Conservation (phyloP, 2,113 vertebrate genomes). For the Gorilla gorilla region DNA sequence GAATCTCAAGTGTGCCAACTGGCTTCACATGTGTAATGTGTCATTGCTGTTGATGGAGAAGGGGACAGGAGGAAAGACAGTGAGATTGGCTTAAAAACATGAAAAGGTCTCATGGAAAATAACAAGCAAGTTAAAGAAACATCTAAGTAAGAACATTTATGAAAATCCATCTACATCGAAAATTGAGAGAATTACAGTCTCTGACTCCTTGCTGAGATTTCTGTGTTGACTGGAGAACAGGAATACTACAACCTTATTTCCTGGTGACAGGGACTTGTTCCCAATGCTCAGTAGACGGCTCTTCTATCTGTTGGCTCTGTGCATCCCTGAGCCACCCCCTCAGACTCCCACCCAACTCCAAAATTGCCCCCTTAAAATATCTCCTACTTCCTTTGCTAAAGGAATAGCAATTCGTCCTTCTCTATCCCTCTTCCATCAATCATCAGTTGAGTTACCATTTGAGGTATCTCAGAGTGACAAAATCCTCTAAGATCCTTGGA, state of each 20-base stretch:
- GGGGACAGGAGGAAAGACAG: not conserved
- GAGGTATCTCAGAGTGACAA: not conserved
- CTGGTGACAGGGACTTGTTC: not conserved
- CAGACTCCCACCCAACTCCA: not conserved
- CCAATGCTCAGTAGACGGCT: not conserved
- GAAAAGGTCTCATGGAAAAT: not conserved
- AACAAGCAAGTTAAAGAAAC: not conserved
- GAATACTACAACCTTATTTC: not conserved
- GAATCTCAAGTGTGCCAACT: not conserved
- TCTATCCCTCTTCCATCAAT: not conserved
- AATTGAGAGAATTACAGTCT: not conserved
- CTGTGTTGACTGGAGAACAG: not conserved
- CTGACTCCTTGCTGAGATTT: not conserved
- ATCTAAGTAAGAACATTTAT: not conserved
- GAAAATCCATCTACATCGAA: not conserved
- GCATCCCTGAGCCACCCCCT: not conserved
- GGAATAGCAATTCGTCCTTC: not conserved
- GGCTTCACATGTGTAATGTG: not conserved
- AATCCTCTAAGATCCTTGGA: not conserved
- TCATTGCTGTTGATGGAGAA: not conserved
- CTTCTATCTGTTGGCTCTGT: not conserved
- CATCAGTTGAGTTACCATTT: not conserved
- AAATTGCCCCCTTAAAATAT: not conserved
- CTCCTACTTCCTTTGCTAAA: not conserved
- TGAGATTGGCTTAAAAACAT: not conserved